Evolutionary conservation across 2,797 vertebrate species (phyloP), one percentile per base, ranked within the genome.

Genomic region (Sebastes iracundus): DNA sequence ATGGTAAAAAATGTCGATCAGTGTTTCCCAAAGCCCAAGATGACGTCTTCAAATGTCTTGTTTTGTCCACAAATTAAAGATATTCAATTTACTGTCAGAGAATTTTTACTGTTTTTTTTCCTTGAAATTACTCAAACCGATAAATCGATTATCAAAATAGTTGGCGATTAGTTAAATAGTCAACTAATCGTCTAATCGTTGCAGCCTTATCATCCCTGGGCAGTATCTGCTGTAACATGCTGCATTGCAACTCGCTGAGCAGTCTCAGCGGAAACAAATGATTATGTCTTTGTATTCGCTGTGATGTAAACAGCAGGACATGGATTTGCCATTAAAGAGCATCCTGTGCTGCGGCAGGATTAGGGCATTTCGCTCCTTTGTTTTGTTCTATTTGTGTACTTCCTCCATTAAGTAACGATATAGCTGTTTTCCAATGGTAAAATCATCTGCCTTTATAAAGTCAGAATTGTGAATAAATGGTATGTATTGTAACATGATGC

Each of bases 401-500:
- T 76, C 59, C 25, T 75, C 22, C 23, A 84, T 60, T 88, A 78
- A 62, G 20, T 68, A 73, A 81, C 2, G 3, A 79, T 55, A 75
- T 20, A 56, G 16, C 58, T 76, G 33, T 61, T 82, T 87, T 81
- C 42, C n/a, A 66, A 79, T 80, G 35, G 11, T 56, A 80, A 74
- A 86, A 66, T 53, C 28, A 61, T 79, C 7, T 66, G 32, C 84
- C 59, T 82, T 71, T 53, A 58, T 74, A 53, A 78, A 72, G 20
- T 72, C 30, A 6, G 66, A 60, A 71, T 68, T 75, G 76, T 89
- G 67, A 90, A 82, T 93, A 88, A 92, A 89, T 85, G 2, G 20
- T 81, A 86, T 84, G 58, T 78, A 78, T 77, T 84, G 80, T 70
- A 55, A 58, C 11, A 62, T 59, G 16, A 75, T 55, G 61, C 79